Evolutionary conservation across 1,140 invertebrate genomes (phyloP).

Genomic region (Bombus haemorrhoidalis): DNA sequence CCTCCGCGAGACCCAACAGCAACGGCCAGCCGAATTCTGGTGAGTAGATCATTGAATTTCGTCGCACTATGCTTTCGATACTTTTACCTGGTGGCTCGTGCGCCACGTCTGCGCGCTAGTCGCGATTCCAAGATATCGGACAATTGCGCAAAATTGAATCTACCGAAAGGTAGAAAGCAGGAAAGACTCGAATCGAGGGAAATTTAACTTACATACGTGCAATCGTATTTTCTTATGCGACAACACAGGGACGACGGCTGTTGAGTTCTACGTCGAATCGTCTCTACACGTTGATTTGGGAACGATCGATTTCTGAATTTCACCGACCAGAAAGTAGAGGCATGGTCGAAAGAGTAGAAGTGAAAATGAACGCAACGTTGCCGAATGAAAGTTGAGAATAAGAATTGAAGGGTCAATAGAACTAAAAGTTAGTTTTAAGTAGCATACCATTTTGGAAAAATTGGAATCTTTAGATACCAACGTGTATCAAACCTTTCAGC

Average conservation of each 20-base stretch:
- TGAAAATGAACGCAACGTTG: not conserved
- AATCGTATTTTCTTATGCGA: not conserved
- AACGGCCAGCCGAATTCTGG: slow-evolving; percentile 96
- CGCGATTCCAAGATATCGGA: not conserved
- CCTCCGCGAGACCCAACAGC: slow-evolving; percentile 95
- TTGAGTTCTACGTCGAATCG: not conserved
- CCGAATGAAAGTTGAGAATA: not conserved
- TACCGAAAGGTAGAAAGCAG: not conserved
- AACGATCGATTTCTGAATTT: not conserved
- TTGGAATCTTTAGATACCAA: too few species aligned
- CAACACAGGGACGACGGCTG: not conserved
- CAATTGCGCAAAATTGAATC: not conserved
- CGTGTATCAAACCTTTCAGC: too few species aligned
- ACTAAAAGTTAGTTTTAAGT: too few species aligned
- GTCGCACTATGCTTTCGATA: not conserved
- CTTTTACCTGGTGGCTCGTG: too few species aligned
- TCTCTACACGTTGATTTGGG: slow-evolving; percentile 4
- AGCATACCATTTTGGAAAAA: too few species aligned
- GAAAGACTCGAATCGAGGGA: too few species aligned
- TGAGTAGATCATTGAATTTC: slow-evolving; percentile 81
- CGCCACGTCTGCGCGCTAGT: too few species aligned
- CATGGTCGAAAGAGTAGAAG: too few species aligned
- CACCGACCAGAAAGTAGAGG: too few species aligned
- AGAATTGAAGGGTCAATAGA: too few species aligned
- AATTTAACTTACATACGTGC: too few species aligned